These are phyloP conservation scores for Hippocampus kuda DNA, from an alignment of 2,797 vertebrate genomes.

Conservation along the genomic window DNA sequence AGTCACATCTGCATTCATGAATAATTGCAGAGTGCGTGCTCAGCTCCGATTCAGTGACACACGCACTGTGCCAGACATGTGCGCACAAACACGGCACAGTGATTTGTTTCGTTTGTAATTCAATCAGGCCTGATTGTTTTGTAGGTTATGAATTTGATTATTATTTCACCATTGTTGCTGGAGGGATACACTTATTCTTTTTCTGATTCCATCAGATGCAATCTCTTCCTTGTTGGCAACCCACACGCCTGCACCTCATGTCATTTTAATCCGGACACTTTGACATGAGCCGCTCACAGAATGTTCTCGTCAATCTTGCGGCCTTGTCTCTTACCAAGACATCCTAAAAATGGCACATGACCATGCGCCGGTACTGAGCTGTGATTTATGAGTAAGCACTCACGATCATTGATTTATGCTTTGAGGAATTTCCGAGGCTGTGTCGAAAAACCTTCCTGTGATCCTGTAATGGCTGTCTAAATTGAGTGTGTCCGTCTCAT, in stretches of 20 bases:
- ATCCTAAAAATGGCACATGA: conserved; percentile 17
- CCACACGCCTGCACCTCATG: not conserved
- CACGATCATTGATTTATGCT: conserved; percentile 11
- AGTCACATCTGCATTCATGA: conserved; percentile 14
- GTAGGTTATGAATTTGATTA: conserved; percentile 8
- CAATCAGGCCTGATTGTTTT: not conserved
- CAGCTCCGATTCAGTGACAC: not conserved
- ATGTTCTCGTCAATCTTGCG: not conserved
- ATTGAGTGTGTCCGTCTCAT: conserved; percentile 2
- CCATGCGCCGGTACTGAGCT: not conserved
- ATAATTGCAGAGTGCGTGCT: conserved; percentile 8
- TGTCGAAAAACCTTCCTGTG: conserved; percentile 10
- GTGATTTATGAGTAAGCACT: conserved; percentile 23
- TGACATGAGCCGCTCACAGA: not conserved
- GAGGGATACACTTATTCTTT: not conserved
- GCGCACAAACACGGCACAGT: not conserved
- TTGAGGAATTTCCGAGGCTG: conserved; percentile 11
- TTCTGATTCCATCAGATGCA: conserved; percentile 23
- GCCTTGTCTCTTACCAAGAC: not conserved
- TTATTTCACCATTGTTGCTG: conserved; percentile 13
- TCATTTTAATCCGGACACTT: conserved; percentile 1
- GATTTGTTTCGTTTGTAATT: conserved; percentile 2
- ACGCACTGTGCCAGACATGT: not conserved
- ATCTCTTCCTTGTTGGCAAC: conserved; percentile 1
- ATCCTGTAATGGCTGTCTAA: conserved; percentile 9